Percentiles rank a stretch among this genome's conserved stretches.
Conservation (phyloP, 2,797 vertebrate genomes). For the Danio aesculapii region DNA sequence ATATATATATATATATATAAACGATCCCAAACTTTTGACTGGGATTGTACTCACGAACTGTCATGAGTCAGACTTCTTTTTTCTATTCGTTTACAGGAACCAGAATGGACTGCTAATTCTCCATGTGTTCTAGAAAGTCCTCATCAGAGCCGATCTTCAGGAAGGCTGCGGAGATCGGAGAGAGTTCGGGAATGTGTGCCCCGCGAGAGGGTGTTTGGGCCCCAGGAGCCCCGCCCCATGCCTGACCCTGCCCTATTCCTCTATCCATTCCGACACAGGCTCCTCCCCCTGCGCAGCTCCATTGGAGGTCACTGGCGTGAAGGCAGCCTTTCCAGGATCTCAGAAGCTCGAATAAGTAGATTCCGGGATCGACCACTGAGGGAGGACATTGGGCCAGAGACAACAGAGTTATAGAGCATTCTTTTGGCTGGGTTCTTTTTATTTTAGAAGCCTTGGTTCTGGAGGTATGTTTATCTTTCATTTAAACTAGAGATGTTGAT, state of each 20-base stretch:
- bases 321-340: slow-evolving; percentile 60
- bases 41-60: background rate
- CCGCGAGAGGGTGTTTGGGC: slow-evolving; percentile 77
- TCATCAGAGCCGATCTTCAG: slow-evolving; percentile 60
- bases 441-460: background rate
- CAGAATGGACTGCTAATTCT: slow-evolving; percentile 40
- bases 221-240: slow-evolving; percentile 84
- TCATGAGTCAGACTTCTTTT: background rate
- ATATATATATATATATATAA: too few species aligned
- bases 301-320: slow-evolving; percentile 51
- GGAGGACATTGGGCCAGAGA: slow-evolving; percentile 73
- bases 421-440: background rate
- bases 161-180: slow-evolving; percentile 73
- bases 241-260: slow-evolving; percentile 93
- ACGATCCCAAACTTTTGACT: too few species aligned
- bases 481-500: background rate
- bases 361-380: slow-evolving; percentile 72
- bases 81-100: slow-evolving; percentile 40
- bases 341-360: slow-evolving; percentile 68
- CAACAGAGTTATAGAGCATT: slow-evolving; percentile 56
- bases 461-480: background rate
- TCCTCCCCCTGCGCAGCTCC: slow-evolving; percentile 71
- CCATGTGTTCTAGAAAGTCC: slow-evolving; percentile 61
- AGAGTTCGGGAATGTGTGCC: slow-evolving; percentile 77
- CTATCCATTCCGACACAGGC: slow-evolving; percentile 79